Percentiles rank a stretch among this genome's conserved stretches.
These are phyloP conservation scores for Belonocnema kinseyi DNA, from an alignment of 1,140 invertebrate species.

Conservation along the genomic window DNA sequence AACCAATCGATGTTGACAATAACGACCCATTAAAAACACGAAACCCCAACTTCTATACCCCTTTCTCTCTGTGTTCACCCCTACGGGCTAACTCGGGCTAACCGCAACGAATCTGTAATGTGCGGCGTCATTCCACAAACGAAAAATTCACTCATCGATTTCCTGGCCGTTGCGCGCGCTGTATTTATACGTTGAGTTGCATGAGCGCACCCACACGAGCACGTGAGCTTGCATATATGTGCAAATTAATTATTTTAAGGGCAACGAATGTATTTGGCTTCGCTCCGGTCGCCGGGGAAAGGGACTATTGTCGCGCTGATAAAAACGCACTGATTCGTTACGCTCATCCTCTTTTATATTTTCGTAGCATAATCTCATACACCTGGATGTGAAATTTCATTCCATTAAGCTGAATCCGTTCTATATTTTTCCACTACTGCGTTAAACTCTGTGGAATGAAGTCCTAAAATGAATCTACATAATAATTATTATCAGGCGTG, in stretches of 20 bases:
- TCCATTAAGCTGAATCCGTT: constrained; percentile 40
- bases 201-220: not conserved
- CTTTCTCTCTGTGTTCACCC: constrained; percentile 15
- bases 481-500: constrained; percentile 1
- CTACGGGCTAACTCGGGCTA: not conserved
- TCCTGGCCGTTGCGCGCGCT: not conserved
- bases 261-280: constrained; percentile 32
- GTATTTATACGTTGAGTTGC: not conserved
- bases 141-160: constrained; percentile 18
- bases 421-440: not conserved
- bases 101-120: constrained; percentile 16
- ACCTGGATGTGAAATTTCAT: constrained; percentile 41
- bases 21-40: constrained; percentile 20
- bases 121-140: not conserved
- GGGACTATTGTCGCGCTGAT: not conserved
- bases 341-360: constrained; percentile 33
- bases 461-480: not conserved
- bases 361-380: constrained; percentile 34
- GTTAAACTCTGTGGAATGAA: not conserved
- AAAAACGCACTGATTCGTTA: not conserved
- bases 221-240: not conserved
- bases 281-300: not conserved
- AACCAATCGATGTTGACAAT: constrained; percentile 24
- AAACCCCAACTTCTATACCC: constrained; percentile 5
- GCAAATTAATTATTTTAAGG: constrained; percentile 10